Evolutionary conservation across 1,140 invertebrate genomes (phyloP), one percentile per base, ranked within the genome.

Genomic region (Ips typographus): DNA sequence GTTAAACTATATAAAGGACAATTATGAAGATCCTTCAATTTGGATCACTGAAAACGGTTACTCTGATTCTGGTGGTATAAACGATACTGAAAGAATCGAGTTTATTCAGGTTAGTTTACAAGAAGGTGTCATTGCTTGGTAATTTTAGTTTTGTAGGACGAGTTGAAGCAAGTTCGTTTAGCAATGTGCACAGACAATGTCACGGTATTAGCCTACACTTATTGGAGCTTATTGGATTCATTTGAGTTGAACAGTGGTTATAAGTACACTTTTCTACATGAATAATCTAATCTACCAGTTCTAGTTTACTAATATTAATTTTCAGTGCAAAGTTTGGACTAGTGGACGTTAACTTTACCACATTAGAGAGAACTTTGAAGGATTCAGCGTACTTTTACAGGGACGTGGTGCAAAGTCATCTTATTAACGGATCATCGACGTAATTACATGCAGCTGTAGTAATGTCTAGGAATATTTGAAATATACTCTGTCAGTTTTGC

Each of bases 1-100:
- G n/a, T 75, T 92, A 6, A 86, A 86, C 47, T 89, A 86, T 83
- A 83, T 93, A 6, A 83, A 83, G 57, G 76, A 81, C 0, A 78
- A 83, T 5, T 93, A 90, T 73, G 78, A 84, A 53, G 87, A 89
- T 77, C 83, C 86, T 0, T 73, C 80, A n/a, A 80, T 91, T 1
- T 80, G 88, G 4, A 82, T 93, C 2, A 89, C 89, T 0, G 91
- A 92, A 83, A 92, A 92, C 76, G 91, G 91, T 37, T 84, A 78
- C 79, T 83, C 80, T 60, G 84, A 83, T 79, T n/a, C n/a, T 4
- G 72, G 66, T 3, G 59, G 52, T n/a, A 38, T 55, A 7, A 63
- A 68, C 52, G 73, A 76, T 61, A 49, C 53, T 3, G 59, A 52
- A 3, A 66, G 72, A 40, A 60, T 71, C 5, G 47, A 68, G 56